Base-by-base conservation (phyloP, 2,797 vertebrate species). In the Syngnathus rostellatus region DNA sequence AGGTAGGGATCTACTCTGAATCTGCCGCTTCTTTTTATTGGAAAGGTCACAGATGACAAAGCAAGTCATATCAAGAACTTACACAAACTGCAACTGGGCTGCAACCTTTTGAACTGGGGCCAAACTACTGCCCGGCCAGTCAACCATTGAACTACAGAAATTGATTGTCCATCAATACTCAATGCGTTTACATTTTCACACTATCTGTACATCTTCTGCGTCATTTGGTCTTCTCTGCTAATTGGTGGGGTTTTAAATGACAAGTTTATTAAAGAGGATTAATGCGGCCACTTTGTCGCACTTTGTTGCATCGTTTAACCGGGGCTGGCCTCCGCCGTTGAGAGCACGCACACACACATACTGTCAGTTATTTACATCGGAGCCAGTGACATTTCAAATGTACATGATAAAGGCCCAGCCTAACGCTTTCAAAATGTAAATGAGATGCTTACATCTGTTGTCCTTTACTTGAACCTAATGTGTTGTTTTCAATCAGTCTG, bases 401-500 rank as follows among this genome's bases (percentile, higher is more conserved):
- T 45, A 11, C 19, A 10, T 16, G 40, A 62, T 62, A 62, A 45
- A 62, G 21, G 21, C 31, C 21, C n/a, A 8, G 41, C 21, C 41
- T 46, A 21, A 21, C 38, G 8, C n/a, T 31, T 60, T 61, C 23
- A 62, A 45, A 45, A 62, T 62, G 41, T 14, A 45, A 62, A 62
- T 45, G 60, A 62, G 41, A 45, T 62, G 60, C 45, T 62, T 62
- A 68, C 54, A 43, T 74, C 54, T 66, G 41, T 66, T 21, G 8
- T 62, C 60, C 60, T 62, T 62, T 62, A 17, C 12, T 11, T 62
- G 60, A 62, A 62, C 41, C 40, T 53, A 66, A 41, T 63, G 66
- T 77, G n/a, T 57, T 5, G 65, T 45, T n/a, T 73, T 72, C 62
- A 65, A 62, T 71, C 69, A 59, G 37, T 54, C n/a, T 14, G 6